phyloP scores from a whole-genome alignment of 2,797 vertebrate genomes.

The Schizopygopsis malacanthus region DNA sequence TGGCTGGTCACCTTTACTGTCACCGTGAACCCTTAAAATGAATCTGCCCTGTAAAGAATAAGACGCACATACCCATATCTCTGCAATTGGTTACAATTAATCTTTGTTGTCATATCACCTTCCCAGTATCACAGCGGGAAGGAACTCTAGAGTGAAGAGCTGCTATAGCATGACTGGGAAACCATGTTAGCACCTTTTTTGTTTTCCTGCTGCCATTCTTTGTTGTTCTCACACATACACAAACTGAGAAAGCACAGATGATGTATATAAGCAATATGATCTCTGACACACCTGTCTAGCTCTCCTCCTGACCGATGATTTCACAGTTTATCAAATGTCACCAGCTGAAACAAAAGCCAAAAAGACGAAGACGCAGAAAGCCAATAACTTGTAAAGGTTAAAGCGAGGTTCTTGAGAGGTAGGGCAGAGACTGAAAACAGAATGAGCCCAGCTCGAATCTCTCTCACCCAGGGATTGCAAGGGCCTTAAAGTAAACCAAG shows the following conservation, averaged over 20 bases:
- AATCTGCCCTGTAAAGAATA: slow-evolving; percentile 65
- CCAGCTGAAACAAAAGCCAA: slow-evolving; percentile 10
- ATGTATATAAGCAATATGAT: slow-evolving; percentile 11
- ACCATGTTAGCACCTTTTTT: slow-evolving; percentile 56
- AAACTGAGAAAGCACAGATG: slow-evolving; percentile 10
- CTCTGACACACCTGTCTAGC: neutral
- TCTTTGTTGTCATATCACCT: slow-evolving; percentile 69
- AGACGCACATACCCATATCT: slow-evolving; percentile 61
- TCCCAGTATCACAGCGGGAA: slow-evolving; percentile 61
- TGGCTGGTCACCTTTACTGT: slow-evolving; percentile 70
- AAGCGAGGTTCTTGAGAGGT: neutral
- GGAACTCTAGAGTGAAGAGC: slow-evolving; percentile 50
- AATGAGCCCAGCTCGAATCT: neutral
- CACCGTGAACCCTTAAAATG: slow-evolving; percentile 64
- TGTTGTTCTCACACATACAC: slow-evolving; percentile 27
- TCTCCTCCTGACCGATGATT: slow-evolving; percentile 34
- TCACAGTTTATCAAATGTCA: slow-evolving; percentile 44
- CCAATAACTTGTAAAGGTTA: slow-evolving; percentile 25
- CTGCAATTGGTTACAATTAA: slow-evolving; percentile 63
- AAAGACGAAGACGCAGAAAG: slow-evolving; percentile 14
- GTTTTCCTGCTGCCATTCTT: slow-evolving; percentile 35
- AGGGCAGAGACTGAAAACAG: neutral
- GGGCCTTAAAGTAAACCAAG: neutral
- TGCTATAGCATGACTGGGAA: slow-evolving; percentile 55
- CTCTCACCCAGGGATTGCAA: slow-evolving; percentile 7